Evolutionary conservation across 2,113 vertebrate species (phyloP).

Genomic region (Menura novaehollandiae): DNA sequence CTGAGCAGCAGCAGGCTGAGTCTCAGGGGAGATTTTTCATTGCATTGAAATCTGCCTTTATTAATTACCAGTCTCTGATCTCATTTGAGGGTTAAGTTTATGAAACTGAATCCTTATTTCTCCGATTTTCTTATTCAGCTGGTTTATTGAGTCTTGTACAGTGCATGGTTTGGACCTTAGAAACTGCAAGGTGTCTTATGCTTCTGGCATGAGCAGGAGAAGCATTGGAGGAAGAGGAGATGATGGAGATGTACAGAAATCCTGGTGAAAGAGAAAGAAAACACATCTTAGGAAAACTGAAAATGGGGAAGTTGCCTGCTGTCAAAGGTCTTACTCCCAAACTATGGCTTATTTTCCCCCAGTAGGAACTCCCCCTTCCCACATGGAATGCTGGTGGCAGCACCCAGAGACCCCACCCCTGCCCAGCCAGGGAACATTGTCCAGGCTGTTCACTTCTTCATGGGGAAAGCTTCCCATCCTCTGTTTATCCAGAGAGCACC

Average conservation of each 20-base stretch:
- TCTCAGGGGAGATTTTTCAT: slow-evolving; percentile 8
- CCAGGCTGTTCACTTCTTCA: not conserved
- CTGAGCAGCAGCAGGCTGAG: not conserved
- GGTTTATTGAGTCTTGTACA: not conserved
- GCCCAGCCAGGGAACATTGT: fast-evolving
- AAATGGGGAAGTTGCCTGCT: not conserved
- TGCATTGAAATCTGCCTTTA: slow-evolving; percentile 9
- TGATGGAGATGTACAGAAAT: not conserved
- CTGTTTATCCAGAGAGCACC: not conserved
- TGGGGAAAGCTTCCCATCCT: not conserved
- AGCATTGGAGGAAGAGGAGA: fast-evolving
- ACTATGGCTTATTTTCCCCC: fast-evolving
- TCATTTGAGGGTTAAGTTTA: slow-evolving; percentile 22
- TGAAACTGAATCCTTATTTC: not conserved
- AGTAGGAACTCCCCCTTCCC: not conserved
- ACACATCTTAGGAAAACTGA: not conserved
- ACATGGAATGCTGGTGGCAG: not conserved
- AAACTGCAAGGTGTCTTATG: not conserved
- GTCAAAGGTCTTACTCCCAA: not conserved
- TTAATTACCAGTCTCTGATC: slow-evolving; percentile 53
- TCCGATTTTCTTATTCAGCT: not conserved
- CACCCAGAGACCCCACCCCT: not conserved
- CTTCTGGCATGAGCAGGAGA: not conserved
- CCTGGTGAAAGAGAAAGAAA: not conserved
- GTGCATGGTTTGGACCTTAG: not conserved